Percentiles rank a stretch among this genome's conserved stretches.
These are phyloP conservation scores for Phengaris alcon DNA, from an alignment of 2,888 invertebrate species.

Conservation along the genomic window DNA sequence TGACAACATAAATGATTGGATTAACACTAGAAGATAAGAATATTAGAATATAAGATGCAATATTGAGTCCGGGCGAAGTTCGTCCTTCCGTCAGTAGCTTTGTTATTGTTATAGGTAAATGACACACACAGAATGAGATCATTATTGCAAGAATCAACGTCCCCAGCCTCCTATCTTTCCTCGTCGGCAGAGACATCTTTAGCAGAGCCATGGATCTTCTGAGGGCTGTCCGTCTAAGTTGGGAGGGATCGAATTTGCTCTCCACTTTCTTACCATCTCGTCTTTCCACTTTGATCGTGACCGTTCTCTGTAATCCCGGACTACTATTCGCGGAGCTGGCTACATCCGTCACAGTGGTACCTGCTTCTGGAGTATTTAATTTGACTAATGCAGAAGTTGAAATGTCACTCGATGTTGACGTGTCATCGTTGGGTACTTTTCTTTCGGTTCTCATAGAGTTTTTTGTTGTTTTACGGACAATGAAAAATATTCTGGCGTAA, in stretches of 20 bases:
- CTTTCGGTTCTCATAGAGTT: slow-evolving; percentile 69
- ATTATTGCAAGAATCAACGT: slow-evolving; percentile 96
- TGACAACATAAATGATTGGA: slow-evolving; percentile 94
- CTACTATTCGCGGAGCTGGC: background rate
- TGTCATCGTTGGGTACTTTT: slow-evolving; percentile 46
- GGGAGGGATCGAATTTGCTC: slow-evolving; percentile 35
- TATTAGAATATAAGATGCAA: slow-evolving; percentile 90
- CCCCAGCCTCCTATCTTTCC: slow-evolving; percentile 85
- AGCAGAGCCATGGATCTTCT: slow-evolving; percentile 54
- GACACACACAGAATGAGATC: slow-evolving; percentile 92
- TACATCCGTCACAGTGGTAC: slow-evolving; percentile 28
- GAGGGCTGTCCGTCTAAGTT: slow-evolving; percentile 56
- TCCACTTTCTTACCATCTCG: slow-evolving; percentile 29
- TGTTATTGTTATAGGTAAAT: slow-evolving; percentile 93
- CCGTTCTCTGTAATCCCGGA: slow-evolving; percentile 28
- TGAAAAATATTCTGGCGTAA: slow-evolving; percentile 90
- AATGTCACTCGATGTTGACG: slow-evolving; percentile 38
- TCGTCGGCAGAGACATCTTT: slow-evolving; percentile 83
- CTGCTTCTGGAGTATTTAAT: slow-evolving; percentile 34
- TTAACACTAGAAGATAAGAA: slow-evolving; percentile 94
- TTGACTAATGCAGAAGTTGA: slow-evolving; percentile 38
- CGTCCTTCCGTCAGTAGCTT: slow-evolving; percentile 85
- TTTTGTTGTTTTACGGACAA: slow-evolving; percentile 84
- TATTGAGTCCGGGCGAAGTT: slow-evolving; percentile 83
- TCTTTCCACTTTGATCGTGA: slow-evolving; percentile 38